Evolutionary conservation across 2,797 vertebrate species (phyloP).

Genomic region (Amblyopsis hoosieri): DNA sequence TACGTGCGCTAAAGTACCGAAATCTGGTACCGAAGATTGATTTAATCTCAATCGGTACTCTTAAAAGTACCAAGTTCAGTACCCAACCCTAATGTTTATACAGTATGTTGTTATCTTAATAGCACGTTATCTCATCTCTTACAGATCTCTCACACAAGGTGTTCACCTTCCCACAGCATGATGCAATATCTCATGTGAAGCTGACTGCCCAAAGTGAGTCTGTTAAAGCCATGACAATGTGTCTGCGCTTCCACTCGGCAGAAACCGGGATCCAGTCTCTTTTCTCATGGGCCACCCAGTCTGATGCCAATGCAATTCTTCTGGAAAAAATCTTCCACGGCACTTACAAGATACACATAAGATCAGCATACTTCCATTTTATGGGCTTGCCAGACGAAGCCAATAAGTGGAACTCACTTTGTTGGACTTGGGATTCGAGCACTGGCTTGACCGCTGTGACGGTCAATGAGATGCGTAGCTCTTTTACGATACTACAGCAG

Average conservation of each 20-base stretch:
- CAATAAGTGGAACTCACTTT: conserved; percentile 7
- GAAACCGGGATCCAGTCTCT: neutral
- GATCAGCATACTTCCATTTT: neutral
- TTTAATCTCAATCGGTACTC: too few relatives aligned
- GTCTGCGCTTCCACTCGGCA: neutral
- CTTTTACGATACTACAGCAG: neutral
- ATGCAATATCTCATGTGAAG: neutral
- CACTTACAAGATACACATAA: neutral
- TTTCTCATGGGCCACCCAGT: neutral
- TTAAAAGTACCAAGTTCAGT: too few relatives aligned
- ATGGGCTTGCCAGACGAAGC: neutral
- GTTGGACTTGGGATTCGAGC: conserved; percentile 49
- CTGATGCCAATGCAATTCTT: neutral
- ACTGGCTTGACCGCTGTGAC: conserved; percentile 40
- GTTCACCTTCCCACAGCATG: neutral
- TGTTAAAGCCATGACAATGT: neutral
- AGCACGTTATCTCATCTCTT: too few relatives aligned
- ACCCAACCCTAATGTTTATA: too few relatives aligned
- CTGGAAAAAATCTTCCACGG: neutral
- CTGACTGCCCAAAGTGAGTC: neutral
- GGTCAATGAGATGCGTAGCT: conserved; percentile 45
- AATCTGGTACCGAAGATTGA: too few relatives aligned
- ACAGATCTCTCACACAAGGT: conserved; percentile 1
- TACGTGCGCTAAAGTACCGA: too few relatives aligned
- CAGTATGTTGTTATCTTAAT: too few relatives aligned